Evolutionary conservation across 2,888 invertebrate species (phyloP).

Genomic region (Andricus curvator): DNA sequence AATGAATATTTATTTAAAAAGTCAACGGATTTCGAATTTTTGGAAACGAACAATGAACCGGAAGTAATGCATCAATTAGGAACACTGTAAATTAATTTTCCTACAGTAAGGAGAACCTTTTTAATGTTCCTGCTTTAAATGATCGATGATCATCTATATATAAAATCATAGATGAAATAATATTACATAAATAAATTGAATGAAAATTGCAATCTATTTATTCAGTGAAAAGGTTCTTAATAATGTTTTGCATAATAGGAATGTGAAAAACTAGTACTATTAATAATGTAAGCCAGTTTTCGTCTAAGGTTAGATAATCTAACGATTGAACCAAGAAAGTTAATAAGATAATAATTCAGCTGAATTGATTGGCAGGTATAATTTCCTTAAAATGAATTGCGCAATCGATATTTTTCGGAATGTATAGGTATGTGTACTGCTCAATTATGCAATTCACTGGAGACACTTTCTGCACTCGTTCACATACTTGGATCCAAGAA

Average conservation of each 20-base stretch:
- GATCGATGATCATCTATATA: no score
- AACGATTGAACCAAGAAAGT: not conserved
- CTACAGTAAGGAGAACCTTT: no score
- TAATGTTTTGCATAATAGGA: not conserved
- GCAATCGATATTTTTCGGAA: conserved; percentile 13
- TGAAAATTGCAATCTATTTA: no score
- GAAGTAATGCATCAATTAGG: no score
- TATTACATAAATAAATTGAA: no score
- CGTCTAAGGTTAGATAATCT: not conserved
- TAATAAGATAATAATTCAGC: not conserved
- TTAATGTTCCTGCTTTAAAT: no score
- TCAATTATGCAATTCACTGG: conserved; percentile 1
- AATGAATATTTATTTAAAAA: no score
- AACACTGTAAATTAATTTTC: no score
- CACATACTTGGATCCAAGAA: conserved; percentile 9
- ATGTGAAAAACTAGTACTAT: not conserved
- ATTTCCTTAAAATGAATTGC: not conserved
- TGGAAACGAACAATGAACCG: no score
- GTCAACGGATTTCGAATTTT: no score
- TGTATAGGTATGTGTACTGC: conserved; percentile 27
- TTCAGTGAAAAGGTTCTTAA: not conserved
- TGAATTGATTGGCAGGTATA: not conserved
- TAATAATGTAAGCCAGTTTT: not conserved
- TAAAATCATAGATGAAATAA: no score
- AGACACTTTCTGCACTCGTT: conserved; percentile 30